Evolutionary conservation across 2,797 vertebrate species (phyloP), one percentile per base, ranked within the genome.

Genomic region (Anguilla megastoma): DNA sequence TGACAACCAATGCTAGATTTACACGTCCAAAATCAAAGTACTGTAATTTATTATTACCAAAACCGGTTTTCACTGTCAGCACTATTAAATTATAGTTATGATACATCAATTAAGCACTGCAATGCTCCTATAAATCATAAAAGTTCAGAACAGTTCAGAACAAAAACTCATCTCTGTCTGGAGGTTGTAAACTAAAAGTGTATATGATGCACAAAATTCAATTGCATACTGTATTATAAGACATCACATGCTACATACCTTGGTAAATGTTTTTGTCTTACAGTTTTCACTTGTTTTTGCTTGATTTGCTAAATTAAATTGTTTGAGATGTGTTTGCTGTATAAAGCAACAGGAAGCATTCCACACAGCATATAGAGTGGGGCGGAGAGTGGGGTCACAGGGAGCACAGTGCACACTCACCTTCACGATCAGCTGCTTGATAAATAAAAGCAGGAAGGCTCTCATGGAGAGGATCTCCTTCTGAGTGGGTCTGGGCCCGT

Each of bases 341-440:
- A 14, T 21, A 18, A 41, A 36, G 27, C 74, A 41, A 14, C 2
- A 45, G 16, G 14, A 41, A 18, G 24, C 76, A 12, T 21, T 41
- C 18, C 76, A 27, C 16, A 21, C 21, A 14, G 48, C 36, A 41
- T 41, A 41, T 0, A 41, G 33, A 8, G 14, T 66, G 16, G 56
- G 80, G 50, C 7, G 41, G n/a, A 12, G 27, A 84, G 88, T 24
- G 3, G 24, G 66, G 18, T 52, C 6, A 41, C 0, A 3, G 58
- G 10, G 33, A 18, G 24, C 21, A 60, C 16, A 69, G 10, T 12
- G 33, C 33, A 48, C 84, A 85, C 91, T 90, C 93, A 98, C 99
- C 97, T 99, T 99, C 97, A 98, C 98, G 86, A 99, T 98, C 66
- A 99, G 96, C 87, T 99, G 99, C 88, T 99, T 99, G 91, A 99